Conservation (phyloP, 2,797 vertebrate genomes). For the Masticophis lateralis region DNA sequence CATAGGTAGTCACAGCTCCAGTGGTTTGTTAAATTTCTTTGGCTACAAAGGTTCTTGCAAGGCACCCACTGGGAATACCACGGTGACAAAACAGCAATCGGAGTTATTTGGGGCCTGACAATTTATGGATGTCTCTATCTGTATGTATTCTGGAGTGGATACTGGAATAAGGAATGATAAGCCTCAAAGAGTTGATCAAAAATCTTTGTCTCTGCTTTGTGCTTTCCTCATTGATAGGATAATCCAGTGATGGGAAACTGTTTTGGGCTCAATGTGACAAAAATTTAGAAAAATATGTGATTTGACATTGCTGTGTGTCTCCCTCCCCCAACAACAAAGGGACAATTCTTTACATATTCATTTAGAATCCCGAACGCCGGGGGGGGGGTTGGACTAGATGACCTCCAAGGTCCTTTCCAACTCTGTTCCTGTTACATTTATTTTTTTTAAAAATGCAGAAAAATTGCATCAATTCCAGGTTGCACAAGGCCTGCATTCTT, state of each 20-base stretch:
- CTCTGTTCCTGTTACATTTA: no score
- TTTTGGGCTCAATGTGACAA: not conserved
- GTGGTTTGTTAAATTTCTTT: not conserved
- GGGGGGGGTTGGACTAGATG: no score
- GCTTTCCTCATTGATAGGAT: not conserved
- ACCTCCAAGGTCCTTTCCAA: no score
- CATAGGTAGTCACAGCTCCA: not conserved
- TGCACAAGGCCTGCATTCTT: no score
- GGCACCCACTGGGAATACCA: not conserved
- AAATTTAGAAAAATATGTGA: no score
- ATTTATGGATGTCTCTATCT: not conserved
- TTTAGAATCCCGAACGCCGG: no score
- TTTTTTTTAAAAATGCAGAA: no score
- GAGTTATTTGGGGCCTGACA: not conserved
- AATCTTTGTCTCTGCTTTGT: not conserved
- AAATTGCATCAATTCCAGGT: no score
- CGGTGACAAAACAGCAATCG: not conserved
- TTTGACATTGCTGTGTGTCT: no score
- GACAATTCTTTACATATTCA: no score
- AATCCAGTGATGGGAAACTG: not conserved
- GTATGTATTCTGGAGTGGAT: not conserved
- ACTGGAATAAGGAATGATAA: not conserved
- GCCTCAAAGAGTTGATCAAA: not conserved
- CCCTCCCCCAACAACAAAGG: no score
- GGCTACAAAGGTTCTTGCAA: not conserved